Conservation (phyloP, 2,888 invertebrate species). For the Scaptomyza caliginosa region DNA sequence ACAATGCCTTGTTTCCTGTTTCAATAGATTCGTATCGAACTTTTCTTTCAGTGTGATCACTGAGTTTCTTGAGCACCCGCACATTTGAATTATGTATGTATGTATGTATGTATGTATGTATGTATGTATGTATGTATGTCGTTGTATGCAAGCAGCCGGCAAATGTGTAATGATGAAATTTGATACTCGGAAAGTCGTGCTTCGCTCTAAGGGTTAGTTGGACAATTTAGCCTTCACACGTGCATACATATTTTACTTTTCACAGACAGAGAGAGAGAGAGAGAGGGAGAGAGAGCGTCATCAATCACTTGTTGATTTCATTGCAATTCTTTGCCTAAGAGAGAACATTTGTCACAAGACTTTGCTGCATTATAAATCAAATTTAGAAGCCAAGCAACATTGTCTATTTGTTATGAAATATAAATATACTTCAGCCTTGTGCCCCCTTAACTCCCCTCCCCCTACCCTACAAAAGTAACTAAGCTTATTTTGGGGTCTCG, state of each 20-base stretch:
- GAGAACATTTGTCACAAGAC: constrained; percentile 38
- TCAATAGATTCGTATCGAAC: not conserved
- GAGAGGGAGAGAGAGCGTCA: constrained; percentile 31
- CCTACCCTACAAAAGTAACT: not conserved
- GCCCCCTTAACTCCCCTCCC: not conserved
- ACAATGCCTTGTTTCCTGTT: too few relatives aligned
- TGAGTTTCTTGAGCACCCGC: not conserved
- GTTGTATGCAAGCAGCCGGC: constrained; percentile 18
- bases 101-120: not conserved
- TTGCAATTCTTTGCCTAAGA: not conserved
- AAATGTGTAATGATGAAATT: constrained; percentile 40
- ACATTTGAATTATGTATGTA: not conserved
- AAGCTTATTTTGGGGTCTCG: not conserved
- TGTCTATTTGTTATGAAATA: constrained; percentile 12
- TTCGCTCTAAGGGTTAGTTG: constrained; percentile 34
- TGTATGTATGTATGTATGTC: constrained; percentile 1
- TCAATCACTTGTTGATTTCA: constrained; percentile 74
- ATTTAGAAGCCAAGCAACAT: constrained; percentile 16
- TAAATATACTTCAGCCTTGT: constrained; percentile 11
- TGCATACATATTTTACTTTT: constrained; percentile 7
- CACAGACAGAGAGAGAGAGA: not conserved
- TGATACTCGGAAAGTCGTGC: constrained; percentile 23
- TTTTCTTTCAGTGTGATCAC: not conserved
- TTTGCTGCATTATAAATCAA: constrained; percentile 60
- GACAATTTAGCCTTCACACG: not conserved